Evolutionary conservation across 2,888 invertebrate species (phyloP), one percentile per base, ranked within the genome.

Genomic region (Hecatera dysodea): DNA sequence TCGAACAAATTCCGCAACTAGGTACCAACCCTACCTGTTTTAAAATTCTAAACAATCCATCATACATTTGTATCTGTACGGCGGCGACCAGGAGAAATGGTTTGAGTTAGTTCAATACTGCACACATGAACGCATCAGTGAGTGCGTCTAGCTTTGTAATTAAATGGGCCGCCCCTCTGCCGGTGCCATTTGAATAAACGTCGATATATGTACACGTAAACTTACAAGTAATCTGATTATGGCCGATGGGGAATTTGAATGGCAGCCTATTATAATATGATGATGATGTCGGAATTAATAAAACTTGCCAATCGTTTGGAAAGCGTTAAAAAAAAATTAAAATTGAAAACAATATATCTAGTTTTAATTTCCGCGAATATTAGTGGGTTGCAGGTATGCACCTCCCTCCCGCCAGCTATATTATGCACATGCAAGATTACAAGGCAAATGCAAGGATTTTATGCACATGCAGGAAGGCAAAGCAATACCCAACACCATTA

Each of bases 91-190:
- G 70, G 84, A 85, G 86, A 83, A 85, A 83, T 81, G 81, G 81
- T 87, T 84, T 75, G 86, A 77, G 86, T 86, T 80, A 79, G 86
- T 80, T 88, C 89, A 86, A 89, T 90, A 86, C 79, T 73, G 75
- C 84, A 85, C 87, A 88, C 88, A 84, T 90, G 91, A 91, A 90
- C 86, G 91, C 90, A 82, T 84, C 87, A 71, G 63, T 88, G 80
- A 29, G 64, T 78, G 72, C 82, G 78, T 78, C 87, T 82, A 87
- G 84, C 87, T 86, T 86, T 89, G 87, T 88, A 89, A 90, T 91
- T 89, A 91, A 90, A 87, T 91, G 87, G 89, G 80, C 84, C 87
- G 77, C 69, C 81, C 85, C 78, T 66, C 72, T 68, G 59, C 50
- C 48, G 44, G 46, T 65, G 57, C 67, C 66, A 73, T 70, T 77